phyloP scores from a whole-genome alignment of 1,140 invertebrate species.

The Sitobion miscanthi region DNA sequence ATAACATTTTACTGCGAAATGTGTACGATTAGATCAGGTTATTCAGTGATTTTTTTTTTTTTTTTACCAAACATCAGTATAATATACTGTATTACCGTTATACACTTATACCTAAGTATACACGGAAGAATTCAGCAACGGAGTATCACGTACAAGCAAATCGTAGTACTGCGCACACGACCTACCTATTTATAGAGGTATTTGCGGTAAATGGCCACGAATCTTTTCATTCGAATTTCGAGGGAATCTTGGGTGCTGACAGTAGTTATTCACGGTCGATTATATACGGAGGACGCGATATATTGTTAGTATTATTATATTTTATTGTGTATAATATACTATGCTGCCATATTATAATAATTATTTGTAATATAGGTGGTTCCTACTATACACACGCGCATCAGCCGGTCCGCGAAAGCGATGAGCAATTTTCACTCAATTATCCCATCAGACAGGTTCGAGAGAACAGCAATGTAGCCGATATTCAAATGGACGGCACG shows the following conservation, averaged over 20 bases:
- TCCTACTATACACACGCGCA: not conserved
- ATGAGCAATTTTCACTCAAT: conserved; percentile 32
- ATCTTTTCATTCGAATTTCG: not conserved
- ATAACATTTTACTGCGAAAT: not conserved
- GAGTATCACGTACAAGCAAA: not conserved
- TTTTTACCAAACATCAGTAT: not conserved
- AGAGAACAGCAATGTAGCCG: not conserved
- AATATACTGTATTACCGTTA: not conserved
- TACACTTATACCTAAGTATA: not conserved
- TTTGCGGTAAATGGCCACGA: not conserved
- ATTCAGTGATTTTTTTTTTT: not conserved
- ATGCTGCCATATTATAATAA: not conserved
- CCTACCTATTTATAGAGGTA: not conserved
- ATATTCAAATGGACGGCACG: not conserved
- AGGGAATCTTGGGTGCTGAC: not conserved
- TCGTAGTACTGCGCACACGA: not conserved
- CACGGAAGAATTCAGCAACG: not conserved
- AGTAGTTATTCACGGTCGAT: conserved; percentile 7
- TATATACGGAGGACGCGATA: not conserved
- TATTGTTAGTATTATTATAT: conserved; percentile 4
- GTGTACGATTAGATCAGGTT: not conserved
- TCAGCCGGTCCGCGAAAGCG: not conserved
- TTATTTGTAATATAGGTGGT: not conserved
- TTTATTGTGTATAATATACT: not conserved
- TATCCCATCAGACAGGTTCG: not conserved